Evolutionary conservation across 2,888 invertebrate genomes (phyloP), one percentile per base, ranked within the genome.

Genomic region (Lathronympha strigana): DNA sequence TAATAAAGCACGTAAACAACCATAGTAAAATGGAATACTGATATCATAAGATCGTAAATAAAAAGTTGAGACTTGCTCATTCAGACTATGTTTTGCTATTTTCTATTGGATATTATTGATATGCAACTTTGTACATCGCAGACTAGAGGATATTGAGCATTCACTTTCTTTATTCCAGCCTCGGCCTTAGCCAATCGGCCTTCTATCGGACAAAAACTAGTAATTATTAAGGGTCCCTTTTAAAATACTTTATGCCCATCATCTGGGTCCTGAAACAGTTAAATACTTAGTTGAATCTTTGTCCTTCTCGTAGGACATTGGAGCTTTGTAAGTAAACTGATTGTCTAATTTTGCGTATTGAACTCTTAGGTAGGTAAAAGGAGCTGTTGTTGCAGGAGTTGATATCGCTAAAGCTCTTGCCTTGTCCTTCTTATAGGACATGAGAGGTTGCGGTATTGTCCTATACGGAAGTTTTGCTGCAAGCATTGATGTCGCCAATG

Each of bases 401-500:
- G 11, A 21, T 11, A 21, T 45, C 21, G 13, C 23, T 17, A 23
- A 23, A n/a, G 5, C 36, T n/a, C 36, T 13, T 9, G 9, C 11
- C 0, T 33, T 33, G 11, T 33, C 11, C 11, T 33, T 1, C 1
- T 33, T 33, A 33, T 31, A 4, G 8, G 3, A 11, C 5, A 1
- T 33, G 11, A 11, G n/a, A 33, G 33, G 33, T 33, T 11, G 9
- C 8, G 11, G 11, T 19, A 67, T 67, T 69, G 60, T 57, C 21
- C 70, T 86, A 91, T 61, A 91, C 90, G 0, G 91, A 88, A 1
- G 90, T 79, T 73, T 91, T 91, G 68, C 86, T 87, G 66, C 87
- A 88, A 15, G 93, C 93, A 78, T 95, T 95, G 75, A 95, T 95
- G 82, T 96, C 95, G 2, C 95, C 95, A 72, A 95, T 95, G 76